Base-by-base conservation (phyloP, 2,888 invertebrate species). In the Dynastes grantii region DNA sequence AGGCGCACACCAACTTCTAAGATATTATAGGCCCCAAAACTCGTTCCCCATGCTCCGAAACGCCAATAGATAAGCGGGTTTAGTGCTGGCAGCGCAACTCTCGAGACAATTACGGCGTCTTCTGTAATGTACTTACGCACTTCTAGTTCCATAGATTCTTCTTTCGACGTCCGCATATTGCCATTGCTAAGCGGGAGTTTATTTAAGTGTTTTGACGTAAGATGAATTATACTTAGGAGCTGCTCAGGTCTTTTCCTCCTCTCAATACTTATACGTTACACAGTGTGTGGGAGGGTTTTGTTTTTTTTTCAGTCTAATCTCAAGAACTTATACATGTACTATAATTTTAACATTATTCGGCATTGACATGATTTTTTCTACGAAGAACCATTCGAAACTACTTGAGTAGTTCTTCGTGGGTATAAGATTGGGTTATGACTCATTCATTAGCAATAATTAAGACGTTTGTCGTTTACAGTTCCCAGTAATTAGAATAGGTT, bases 1-100 rank as follows among this genome's bases (percentile, higher is more conserved):
- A 45, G 45, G 45, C 79, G 81, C 76, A 78, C 68, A 45, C 78
- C 61, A 45, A 80, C 82, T 81, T 82, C 81, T 81, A 77, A 80
- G 81, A 81, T 80, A 79, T 67, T 78, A 67, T 16, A 71, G 76
- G 40, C 16, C 65, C 40, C 55, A 55, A 40, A 58, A n/a, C 37
- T 65, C 32, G 40, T 65, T 65, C 22, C 37, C 65, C 65, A 65
- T 65, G 2, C 61, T 6, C 61, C 16, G 6, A 29, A 11, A 27
- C 40, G 45, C 32, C 32, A 32, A 32, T 67, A 67, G 45, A 67
- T 67, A 67, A 45, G 40, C 27, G 45, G 11, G 45, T 45, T 67
- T n/a, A 22, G 45, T 67, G 67, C 67, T 67, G 45, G 45, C 45
- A 29, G 67, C 67, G 6, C 32, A 22, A 37, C 22, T 45, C 40